Conservation (phyloP, 1,140 invertebrate genomes). For the Anoplophora glabripennis region DNA sequence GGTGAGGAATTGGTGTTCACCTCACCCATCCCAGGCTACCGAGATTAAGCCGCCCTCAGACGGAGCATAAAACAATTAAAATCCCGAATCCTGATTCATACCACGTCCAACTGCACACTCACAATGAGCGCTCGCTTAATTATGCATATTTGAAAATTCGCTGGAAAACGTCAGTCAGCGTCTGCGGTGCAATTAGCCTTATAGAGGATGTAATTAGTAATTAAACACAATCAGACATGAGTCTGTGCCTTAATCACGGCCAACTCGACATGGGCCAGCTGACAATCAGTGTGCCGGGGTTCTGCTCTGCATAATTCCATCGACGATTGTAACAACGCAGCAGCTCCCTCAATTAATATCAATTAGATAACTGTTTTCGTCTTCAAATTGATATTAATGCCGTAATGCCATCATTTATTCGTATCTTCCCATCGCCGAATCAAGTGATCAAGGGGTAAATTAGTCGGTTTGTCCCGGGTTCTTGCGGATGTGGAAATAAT, state of each 20-base stretch:
- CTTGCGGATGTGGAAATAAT: too few relatives aligned
- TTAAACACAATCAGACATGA: constrained; percentile 8
- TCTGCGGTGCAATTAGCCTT: constrained; percentile 1
- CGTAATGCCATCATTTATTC: neutral
- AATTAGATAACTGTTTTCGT: constrained; percentile 4
- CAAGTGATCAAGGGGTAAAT: too few relatives aligned
- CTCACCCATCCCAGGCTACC: too few relatives aligned
- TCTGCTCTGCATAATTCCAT: constrained; percentile 1
- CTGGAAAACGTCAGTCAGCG: neutral
- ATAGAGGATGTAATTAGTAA: constrained; percentile 7
- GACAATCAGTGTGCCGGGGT: constrained; percentile 1
- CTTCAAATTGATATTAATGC: neutral
- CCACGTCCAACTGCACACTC: too few relatives aligned
- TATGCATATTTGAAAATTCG: constrained; percentile 8
- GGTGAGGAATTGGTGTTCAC: too few relatives aligned
- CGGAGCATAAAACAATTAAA: too few relatives aligned
- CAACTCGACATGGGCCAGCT: constrained; percentile 4
- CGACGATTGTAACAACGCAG: constrained; percentile 4
- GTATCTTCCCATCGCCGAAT: neutral
- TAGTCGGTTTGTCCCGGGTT: too few relatives aligned
- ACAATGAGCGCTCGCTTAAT: neutral
- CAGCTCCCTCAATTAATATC: constrained; percentile 8
- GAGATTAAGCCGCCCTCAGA: too few relatives aligned
- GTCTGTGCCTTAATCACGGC: constrained; percentile 8
- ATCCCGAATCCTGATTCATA: too few relatives aligned